Conservation (phyloP, 2,113 vertebrate species). For the Brevimyrus niger region DNA sequence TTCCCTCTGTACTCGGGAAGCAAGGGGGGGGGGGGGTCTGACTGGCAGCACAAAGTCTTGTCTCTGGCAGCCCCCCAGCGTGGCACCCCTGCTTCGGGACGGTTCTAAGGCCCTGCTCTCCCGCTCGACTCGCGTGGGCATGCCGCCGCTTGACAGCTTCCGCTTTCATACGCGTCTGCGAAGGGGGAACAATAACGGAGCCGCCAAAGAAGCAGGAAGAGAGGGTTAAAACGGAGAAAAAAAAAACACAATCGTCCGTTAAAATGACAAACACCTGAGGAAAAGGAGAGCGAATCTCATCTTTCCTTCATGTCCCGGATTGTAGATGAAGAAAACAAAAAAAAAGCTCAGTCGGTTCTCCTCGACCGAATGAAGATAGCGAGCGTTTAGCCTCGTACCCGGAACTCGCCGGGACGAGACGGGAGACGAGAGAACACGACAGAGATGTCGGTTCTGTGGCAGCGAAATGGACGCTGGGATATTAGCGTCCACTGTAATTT, state of each 20-base stretch:
- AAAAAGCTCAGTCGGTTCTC: background rate
- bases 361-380: background rate
- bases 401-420: background rate
- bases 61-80: background rate
- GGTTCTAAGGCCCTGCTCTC: background rate
- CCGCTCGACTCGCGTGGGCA: background rate
- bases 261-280: constrained; percentile 4
- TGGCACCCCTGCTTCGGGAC: background rate
- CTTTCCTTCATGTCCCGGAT: background rate
- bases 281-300: background rate
- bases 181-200: background rate
- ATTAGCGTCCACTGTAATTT: background rate
- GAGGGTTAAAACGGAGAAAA: background rate
- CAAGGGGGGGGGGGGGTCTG: background rate
- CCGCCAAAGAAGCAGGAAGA: background rate
- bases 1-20: background rate
- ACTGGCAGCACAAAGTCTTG: background rate
- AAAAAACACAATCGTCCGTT: background rate
- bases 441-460: background rate
- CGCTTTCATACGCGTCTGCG: background rate
- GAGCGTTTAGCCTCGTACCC: background rate
- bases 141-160: background rate
- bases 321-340: background rate
- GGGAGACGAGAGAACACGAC: background rate
- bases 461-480: background rate